Percentiles rank a stretch among this genome's conserved stretches.
These are phyloP conservation scores for Coendou prehensilis DNA, from an alignment of 2,797 vertebrate genomes.

Conservation along the genomic window DNA sequence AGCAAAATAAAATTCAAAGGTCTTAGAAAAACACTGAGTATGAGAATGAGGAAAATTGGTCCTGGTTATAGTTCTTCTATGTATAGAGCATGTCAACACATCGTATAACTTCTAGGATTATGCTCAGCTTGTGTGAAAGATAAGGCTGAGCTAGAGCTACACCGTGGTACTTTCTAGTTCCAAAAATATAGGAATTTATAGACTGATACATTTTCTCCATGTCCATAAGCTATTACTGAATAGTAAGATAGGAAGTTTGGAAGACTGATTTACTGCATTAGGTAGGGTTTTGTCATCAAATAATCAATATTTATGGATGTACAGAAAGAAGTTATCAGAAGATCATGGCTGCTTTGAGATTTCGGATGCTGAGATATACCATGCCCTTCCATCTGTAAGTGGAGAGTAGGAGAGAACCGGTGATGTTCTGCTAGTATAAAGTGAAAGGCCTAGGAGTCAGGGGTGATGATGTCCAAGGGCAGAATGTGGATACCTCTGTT, in stretches of 20 bases:
- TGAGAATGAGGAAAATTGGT: neutral
- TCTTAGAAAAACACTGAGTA: neutral
- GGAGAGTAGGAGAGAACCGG: too few species aligned
- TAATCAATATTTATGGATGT: neutral
- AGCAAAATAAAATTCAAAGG: neutral
- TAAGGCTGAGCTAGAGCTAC: neutral
- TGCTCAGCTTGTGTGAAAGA: neutral
- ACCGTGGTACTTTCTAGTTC: neutral
- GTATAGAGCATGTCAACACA: neutral
- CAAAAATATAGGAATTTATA: neutral
- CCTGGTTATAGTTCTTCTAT: neutral
- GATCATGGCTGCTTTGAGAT: fast-evolving
- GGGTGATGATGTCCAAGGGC: neutral
- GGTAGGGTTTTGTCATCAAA: neutral
- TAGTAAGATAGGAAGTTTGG: neutral
- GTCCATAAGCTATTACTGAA: neutral
- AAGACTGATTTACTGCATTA: neutral
- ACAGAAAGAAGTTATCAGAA: neutral
- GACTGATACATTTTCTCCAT: neutral
- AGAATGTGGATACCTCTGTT: neutral
- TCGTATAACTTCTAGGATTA: neutral
- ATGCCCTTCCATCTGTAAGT: neutral
- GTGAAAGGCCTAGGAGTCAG: neutral
- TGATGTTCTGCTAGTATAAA: neutral
- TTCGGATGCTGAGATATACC: neutral